Conservation (phyloP, 2,888 invertebrate species). For the Lamproptera curius region DNA sequence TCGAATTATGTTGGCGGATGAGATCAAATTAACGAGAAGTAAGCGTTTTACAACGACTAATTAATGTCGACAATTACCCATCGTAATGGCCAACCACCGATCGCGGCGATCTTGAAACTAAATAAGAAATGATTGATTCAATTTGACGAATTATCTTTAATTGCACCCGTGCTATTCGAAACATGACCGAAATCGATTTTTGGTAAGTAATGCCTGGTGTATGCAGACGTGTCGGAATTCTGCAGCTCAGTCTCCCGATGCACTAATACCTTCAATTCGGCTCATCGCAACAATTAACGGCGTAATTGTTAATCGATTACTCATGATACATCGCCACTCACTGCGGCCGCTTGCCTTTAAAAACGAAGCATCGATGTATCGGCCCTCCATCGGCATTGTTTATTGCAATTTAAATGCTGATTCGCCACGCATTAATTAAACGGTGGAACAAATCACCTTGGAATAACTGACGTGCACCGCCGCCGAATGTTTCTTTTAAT, state of each 20-base stretch:
- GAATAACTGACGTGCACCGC: too few relatives aligned
- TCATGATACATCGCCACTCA: neutral
- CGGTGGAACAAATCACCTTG: too few relatives aligned
- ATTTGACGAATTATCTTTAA: constrained; percentile 19
- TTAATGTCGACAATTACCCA: constrained; percentile 13
- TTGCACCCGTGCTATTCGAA: too few relatives aligned
- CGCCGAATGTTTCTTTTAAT: too few relatives aligned
- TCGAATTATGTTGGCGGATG: constrained; percentile 1
- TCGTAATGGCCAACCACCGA: constrained; percentile 3
- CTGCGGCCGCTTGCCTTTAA: too few relatives aligned
- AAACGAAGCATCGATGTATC: too few relatives aligned
- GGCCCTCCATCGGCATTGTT: neutral
- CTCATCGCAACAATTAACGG: constrained; percentile 2
- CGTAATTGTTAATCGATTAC: neutral
- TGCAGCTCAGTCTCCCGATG: neutral
- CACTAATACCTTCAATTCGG: neutral
- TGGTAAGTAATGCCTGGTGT: constrained; percentile 2
- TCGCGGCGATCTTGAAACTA: constrained; percentile 3
- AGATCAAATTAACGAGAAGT: neutral
- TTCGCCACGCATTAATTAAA: too few relatives aligned
- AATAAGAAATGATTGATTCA: constrained; percentile 9
- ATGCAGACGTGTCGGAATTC: neutral
- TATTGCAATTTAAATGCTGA: neutral
- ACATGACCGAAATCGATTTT: too few relatives aligned
- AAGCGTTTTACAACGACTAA: constrained; percentile 9